Base-by-base conservation (phyloP, 1,140 invertebrate species). In the Phymorhynchus buccinoides region DNA sequence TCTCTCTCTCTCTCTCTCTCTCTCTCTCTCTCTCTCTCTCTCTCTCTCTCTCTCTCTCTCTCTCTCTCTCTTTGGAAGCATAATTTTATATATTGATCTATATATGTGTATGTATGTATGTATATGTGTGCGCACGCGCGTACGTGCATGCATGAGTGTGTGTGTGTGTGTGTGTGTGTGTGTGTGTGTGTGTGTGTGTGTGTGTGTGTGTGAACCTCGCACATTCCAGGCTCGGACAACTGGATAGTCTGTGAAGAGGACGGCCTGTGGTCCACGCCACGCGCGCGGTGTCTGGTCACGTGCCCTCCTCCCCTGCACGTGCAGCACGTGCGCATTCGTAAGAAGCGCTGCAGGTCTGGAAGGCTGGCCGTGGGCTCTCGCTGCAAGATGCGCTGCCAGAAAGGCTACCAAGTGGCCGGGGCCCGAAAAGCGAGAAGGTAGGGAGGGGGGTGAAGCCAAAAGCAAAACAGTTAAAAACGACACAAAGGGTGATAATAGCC, bases 381-480 rank as follows among this genome's bases (percentile, higher is more conserved):
- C 9, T 91, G 89, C 73, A 89, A 88, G 77, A 89, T 88, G 41
- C 86, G 86, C 83, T 91, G 90, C 84, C 48, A 86, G 7, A 89
- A 86, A 80, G 88, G 87, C 16, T 90, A 86, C 80, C 86, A 88
- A 41, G 86, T 89, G n/a, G 80, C 80, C 9, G 80, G 86, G 42
- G 86, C 85, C 0, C 75, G 83, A 30, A 66, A 41, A 41, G 30
- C 81, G 0, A 86, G 86, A 48, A 86, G 87, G 89, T 89, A 84
- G 6, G 62, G n/a, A n/a, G n/a, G n/a, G n/a, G n/a, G n/a, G n/a
- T n/a, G n/a, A n/a, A n/a, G n/a, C n/a, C n/a, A n/a, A n/a, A n/a
- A n/a, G n/a, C n/a, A n/a, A n/a, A n/a, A n/a, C n/a, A n/a, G n/a
- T n/a, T n/a, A n/a, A n/a, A n/a, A n/a, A n/a, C n/a, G n/a, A n/a